phyloP scores from a whole-genome alignment of 2,888 invertebrate species.

The Agrochola litura region DNA sequence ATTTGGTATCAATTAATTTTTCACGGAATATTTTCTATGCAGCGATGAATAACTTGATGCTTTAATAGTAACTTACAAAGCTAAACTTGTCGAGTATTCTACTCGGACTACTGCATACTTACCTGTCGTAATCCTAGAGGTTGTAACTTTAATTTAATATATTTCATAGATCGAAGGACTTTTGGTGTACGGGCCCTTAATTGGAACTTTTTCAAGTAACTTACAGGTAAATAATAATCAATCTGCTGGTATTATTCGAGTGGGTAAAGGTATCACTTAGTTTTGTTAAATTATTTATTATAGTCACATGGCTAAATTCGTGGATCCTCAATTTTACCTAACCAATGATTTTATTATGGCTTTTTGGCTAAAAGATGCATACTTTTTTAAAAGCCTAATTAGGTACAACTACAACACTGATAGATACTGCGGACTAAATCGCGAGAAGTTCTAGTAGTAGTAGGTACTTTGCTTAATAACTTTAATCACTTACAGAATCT shows the following conservation, averaged over 20 bases:
- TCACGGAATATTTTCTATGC: conserved; percentile 60
- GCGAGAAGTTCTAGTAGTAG: not conserved
- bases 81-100: conserved; percentile 47
- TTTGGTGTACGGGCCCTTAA: not conserved
- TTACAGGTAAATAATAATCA: not conserved
- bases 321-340: not conserved
- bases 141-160: conserved; percentile 28
- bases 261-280: not conserved
- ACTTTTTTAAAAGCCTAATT: not conserved
- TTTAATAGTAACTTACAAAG: conserved; percentile 54
- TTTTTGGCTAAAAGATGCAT: not conserved
- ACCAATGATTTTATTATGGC: no score
- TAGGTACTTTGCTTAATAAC: not conserved
- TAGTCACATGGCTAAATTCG: not conserved
- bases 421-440: not conserved
- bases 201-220: not conserved
- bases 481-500: conserved; percentile 15
- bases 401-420: not conserved
- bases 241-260: not conserved
- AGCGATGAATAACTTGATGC: conserved; percentile 58
- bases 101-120: conserved; percentile 14
- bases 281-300: not conserved
- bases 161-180: conserved; percentile 24
- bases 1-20: conserved; percentile 72
- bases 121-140: conserved; percentile 14